Evolutionary conservation across 2,888 invertebrate species (phyloP).

Genomic region (Nemoura dubitans): DNA sequence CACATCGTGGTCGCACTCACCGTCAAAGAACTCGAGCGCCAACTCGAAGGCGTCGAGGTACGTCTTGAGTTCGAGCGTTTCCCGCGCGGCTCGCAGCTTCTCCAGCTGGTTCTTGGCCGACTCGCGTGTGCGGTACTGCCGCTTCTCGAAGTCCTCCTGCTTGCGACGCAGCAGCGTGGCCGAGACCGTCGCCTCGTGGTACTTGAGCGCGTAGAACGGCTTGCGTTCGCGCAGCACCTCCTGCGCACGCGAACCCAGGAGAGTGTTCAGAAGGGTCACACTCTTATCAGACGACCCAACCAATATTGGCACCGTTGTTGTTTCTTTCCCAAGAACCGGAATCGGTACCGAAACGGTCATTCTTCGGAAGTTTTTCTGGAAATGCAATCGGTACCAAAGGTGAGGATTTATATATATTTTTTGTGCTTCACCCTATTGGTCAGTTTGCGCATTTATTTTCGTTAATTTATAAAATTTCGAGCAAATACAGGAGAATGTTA

Average conservation of each 20-base stretch:
- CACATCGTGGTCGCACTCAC: neutral
- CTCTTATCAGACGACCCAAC: neutral
- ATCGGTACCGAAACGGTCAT: too few species aligned
- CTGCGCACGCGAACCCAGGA: neutral
- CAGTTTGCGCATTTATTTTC: too few species aligned
- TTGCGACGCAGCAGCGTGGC: constrained; percentile 56
- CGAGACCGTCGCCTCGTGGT: constrained; percentile 57
- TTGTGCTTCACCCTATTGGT: too few species aligned
- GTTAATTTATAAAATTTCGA: too few species aligned
- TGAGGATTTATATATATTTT: too few species aligned
- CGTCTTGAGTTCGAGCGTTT: neutral
- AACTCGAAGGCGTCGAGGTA: neutral
- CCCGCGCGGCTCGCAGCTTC: constrained; percentile 15
- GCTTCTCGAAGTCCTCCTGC: constrained; percentile 55
- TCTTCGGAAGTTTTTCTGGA: too few species aligned
- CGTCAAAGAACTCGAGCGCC: neutral
- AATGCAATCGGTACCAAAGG: too few species aligned
- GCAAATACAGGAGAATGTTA: too few species aligned
- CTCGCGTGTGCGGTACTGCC: neutral
- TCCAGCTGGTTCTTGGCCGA: neutral
- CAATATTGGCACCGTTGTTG: too few species aligned
- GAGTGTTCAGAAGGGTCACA: neutral
- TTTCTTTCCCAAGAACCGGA: too few species aligned
- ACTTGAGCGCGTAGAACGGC: constrained; percentile 53
- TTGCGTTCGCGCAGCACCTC: constrained; percentile 40